Evolutionary conservation across 2,888 invertebrate species (phyloP).

Genomic region (Carterocephalus palaemon): DNA sequence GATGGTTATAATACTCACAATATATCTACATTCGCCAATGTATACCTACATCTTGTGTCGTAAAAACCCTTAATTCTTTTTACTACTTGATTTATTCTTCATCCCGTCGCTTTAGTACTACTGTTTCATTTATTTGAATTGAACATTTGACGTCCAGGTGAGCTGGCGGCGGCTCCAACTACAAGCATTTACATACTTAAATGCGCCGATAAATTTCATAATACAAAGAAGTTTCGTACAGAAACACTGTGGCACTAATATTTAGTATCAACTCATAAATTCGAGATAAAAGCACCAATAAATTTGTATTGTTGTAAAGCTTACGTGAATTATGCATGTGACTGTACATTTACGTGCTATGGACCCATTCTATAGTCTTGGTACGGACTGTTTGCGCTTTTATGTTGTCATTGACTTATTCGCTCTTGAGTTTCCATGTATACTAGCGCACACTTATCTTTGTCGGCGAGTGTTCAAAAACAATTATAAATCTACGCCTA

Average conservation of each 20-base stretch:
- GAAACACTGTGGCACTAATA: slow-evolving; percentile 26
- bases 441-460: slow-evolving; percentile 15
- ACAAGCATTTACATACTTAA: slow-evolving; percentile 17
- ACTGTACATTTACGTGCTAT: slow-evolving; percentile 44
- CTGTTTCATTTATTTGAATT: slow-evolving; percentile 6
- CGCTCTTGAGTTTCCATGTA: slow-evolving; percentile 37
- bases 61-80: too few species aligned
- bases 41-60: neutral
- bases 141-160: slow-evolving; percentile 2
- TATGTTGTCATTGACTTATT: slow-evolving; percentile 53
- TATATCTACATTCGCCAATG: slow-evolving; percentile 8
- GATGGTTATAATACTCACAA: too few species aligned
- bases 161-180: neutral
- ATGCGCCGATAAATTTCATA: slow-evolving; percentile 20
- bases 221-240: slow-evolving; percentile 23
- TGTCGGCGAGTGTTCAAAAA: slow-evolving; percentile 17
- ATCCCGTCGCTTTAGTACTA: neutral
- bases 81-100: neutral
- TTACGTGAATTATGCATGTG: slow-evolving; percentile 36
- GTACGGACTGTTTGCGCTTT: slow-evolving; percentile 45
- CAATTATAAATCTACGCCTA: neutral
- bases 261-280: slow-evolving; percentile 26
- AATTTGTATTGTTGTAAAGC: slow-evolving; percentile 25
- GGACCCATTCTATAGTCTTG: slow-evolving; percentile 43
- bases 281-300: slow-evolving; percentile 25